A percentile compares a stretch with the other conserved stretches of the same genome.
Conservation (phyloP, 1,140 invertebrate species). For the Cyclargus thomasi region DNA sequence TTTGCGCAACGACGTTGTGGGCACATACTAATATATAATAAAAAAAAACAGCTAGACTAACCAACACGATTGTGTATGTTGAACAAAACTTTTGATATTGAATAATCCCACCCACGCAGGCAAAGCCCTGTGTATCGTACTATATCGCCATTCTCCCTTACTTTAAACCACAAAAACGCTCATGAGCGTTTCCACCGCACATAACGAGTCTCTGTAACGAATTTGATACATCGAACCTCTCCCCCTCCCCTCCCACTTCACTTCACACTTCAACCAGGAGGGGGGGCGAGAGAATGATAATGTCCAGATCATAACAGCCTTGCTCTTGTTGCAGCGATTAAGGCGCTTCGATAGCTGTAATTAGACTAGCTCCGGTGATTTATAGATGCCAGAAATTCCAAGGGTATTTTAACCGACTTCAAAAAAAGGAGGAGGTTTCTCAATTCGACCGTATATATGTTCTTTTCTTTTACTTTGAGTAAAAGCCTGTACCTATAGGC, state of each 20-base stretch:
- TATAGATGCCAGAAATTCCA: background rate
- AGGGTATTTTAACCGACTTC: no score
- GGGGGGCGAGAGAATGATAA: constrained; percentile 42
- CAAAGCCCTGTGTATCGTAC: no score
- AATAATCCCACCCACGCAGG: no score
- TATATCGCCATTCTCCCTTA: background rate
- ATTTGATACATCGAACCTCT: constrained; percentile 44
- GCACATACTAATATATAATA: no score
- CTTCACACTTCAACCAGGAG: constrained; percentile 27
- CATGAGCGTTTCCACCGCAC: constrained; percentile 41
- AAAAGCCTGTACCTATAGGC: no score
- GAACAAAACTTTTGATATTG: no score
- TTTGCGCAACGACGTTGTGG: no score
- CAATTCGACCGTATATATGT: no score
- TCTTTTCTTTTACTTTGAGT: no score
- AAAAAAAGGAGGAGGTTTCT: no score
- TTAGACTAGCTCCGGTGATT: background rate
- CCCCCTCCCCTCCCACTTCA: constrained; percentile 31
- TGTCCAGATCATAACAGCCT: constrained; percentile 34
- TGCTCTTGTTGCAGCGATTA: background rate
- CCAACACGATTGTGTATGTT: no score
- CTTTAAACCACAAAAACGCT: constrained; percentile 30
- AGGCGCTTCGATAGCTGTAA: background rate
- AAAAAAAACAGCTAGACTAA: no score
- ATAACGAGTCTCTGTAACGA: constrained; percentile 48